These are phyloP conservation scores for Planococcus citri DNA, from an alignment of 1,140 invertebrate species.

Conservation along the genomic window DNA sequence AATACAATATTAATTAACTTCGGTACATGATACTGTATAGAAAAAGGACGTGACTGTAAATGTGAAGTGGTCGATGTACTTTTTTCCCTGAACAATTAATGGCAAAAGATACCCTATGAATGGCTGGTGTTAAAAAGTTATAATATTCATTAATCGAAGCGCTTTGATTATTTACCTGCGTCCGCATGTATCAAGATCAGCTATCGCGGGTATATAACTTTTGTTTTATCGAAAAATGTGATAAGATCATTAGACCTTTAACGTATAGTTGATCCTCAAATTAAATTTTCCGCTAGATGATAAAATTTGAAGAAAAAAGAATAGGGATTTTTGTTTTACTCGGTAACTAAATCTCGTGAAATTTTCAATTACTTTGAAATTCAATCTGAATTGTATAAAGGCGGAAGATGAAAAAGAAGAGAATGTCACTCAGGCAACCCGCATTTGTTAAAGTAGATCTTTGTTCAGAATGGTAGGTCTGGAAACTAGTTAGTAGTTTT, in stretches of 20 bases:
- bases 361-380: neutral
- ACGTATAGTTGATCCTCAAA: too few species aligned
- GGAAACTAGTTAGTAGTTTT: neutral
- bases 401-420: neutral
- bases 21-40: neutral
- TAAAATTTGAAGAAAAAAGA: too few species aligned
- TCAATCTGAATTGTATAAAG: neutral
- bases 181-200: too few species aligned
- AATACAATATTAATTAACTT: neutral
- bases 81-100: neutral
- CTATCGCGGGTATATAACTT: too few species aligned
- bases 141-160: neutral
- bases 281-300: too few species aligned
- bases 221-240: too few species aligned
- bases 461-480: neutral
- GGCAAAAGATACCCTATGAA: neutral
- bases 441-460: neutral
- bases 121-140: neutral
- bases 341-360: too few species aligned
- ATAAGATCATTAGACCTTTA: too few species aligned
- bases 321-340: too few species aligned
- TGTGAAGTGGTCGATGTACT: neutral
- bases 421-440: neutral
- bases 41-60: neutral
- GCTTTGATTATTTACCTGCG: neutral